Percentiles rank a stretch among this genome's conserved stretches.
These are phyloP conservation scores for Latheticus oryzae DNA, from an alignment of 2,888 invertebrate genomes.

Conservation along the genomic window DNA sequence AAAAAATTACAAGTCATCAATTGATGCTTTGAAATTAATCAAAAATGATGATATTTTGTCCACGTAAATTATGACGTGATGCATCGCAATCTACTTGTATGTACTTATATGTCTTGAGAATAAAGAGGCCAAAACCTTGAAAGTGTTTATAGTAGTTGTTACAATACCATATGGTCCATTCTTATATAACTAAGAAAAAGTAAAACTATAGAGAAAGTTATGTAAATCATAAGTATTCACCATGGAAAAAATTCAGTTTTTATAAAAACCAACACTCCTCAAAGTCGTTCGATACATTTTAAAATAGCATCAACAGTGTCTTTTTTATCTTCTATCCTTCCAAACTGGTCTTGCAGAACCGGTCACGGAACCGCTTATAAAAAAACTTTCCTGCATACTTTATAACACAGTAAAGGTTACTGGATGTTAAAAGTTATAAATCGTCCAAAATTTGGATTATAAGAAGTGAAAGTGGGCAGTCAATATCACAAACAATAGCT, in stretches of 20 bases:
- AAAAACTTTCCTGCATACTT: constrained; percentile 3
- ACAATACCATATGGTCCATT: constrained; percentile 29
- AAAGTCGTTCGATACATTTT: too few relatives aligned
- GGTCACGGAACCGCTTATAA: constrained; percentile 12
- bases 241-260: too few relatives aligned
- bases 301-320: too few relatives aligned
- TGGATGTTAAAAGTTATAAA: constrained; percentile 1
- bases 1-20: constrained; percentile 23
- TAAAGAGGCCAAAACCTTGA: constrained; percentile 45
- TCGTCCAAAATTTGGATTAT: background rate
- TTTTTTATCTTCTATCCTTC: constrained; percentile 4
- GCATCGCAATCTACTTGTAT: constrained; percentile 33
- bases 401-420: constrained; percentile 8
- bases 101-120: constrained; percentile 33
- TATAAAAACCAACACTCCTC: too few relatives aligned
- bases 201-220: constrained; percentile 34
- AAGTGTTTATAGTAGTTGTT: constrained; percentile 25
- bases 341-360: constrained; percentile 24
- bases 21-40: too few relatives aligned
- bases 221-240: constrained; percentile 29
- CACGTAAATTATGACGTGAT: constrained; percentile 19
- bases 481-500: constrained; percentile 2
- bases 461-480: constrained; percentile 32
- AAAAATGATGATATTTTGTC: too few relatives aligned
- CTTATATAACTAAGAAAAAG: constrained; percentile 30